Percentiles rank a stretch among this genome's conserved stretches.
phyloP scores from a whole-genome alignment of 2,113 vertebrate species.

The Anseranas semipalmata region DNA sequence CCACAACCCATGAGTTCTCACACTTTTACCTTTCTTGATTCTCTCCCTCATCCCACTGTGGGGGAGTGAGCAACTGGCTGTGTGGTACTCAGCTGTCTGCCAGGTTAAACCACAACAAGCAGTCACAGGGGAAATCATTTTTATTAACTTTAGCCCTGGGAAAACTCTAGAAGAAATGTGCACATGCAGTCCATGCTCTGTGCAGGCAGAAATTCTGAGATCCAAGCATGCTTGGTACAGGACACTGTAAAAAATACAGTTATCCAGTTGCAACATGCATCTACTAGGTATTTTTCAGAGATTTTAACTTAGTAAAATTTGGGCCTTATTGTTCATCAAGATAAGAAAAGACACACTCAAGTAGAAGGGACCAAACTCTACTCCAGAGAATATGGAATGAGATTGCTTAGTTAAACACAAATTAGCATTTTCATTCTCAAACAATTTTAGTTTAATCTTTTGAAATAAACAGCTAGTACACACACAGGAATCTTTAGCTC shows the following conservation, averaged over 20 bases:
- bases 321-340: neutral
- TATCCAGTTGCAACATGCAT: neutral
- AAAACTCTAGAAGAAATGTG: neutral
- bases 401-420: neutral
- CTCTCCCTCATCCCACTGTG: neutral
- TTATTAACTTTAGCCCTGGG: neutral
- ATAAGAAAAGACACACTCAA: neutral
- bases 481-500: neutral
- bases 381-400: neutral
- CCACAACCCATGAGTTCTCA: neutral
- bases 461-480: neutral
- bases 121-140: neutral
- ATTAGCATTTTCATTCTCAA: neutral
- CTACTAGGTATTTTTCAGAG: neutral
- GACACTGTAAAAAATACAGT: neutral
- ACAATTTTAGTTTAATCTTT: neutral
- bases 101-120: neutral
- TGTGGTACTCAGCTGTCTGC: neutral
- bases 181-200: neutral
- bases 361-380: neutral
- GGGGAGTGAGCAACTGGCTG: neutral
- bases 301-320: neutral
- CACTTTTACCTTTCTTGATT: neutral
- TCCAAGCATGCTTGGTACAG: neutral
- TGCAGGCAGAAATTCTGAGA: neutral